Evolutionary conservation across 2,797 vertebrate genomes (phyloP), one percentile per base, ranked within the genome.

Genomic region (Chanos chanos): DNA sequence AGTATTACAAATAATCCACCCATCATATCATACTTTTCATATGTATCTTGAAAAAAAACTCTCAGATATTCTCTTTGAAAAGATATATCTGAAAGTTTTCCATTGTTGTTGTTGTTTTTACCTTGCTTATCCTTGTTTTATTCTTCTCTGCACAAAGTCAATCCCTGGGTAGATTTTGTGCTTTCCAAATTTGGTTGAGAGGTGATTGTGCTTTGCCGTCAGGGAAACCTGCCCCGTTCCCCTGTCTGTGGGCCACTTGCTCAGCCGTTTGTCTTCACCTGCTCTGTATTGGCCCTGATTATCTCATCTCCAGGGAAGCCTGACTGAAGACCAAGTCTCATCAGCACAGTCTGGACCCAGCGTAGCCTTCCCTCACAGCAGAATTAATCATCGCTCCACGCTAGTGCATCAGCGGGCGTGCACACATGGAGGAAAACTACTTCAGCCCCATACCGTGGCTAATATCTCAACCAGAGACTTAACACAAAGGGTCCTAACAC

Each of bases 321-420:
- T 66, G 57, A 68, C 62, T 48, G 52, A 49, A 71, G 45, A 63
- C 12, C 31, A 19, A 13, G 44, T 49, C 45, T 68, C 55, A 77
- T 66, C 59, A 66, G 12, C 47, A 22, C 48, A 37, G 50, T 52
- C 49, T 49, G 13, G 51, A 15, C 22, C 8, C 48, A 50, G 31
- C 53, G 40, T 51, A 28, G 36, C 47, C 45, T 40, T 43, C 28
- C 50, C 37, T 50, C 44, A 22, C 58, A 60, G 55, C 41, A 12
- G 37, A 36, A 76, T 76, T 73, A 54, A 64, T 72, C 33, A 50
- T 13, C 18, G 27, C 65, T 36, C 34, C 3, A 2, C n/a, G 5
- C 3, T 12, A 34, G 36, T 15, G 12, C 7, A n/a, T 0, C n/a
- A n/a, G n/a, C n/a, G n/a, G n/a, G n/a, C n/a, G n/a, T n/a, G n/a